Base-by-base conservation (phyloP, 2,888 invertebrate species). In the Agonopterix alstromeriana region DNA sequence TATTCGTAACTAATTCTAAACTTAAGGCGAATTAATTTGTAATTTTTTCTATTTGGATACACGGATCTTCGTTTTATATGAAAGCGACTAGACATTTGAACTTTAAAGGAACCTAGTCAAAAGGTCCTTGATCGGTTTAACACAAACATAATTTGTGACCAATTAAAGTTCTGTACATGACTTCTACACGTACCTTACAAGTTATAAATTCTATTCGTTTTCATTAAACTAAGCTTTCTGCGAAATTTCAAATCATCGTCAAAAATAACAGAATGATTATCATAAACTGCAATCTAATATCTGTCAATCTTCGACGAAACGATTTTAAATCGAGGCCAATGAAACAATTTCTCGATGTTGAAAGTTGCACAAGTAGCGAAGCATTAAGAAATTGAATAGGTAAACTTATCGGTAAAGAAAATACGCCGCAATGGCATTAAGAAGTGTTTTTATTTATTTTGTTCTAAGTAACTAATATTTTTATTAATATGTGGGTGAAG, bases 291-390 rank as follows among this genome's bases (percentile, higher is more conserved):
- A 27, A 27, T 27, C 27, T 35, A 38, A 38, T 47, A 3, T 38
- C 12, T 27, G 27, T 27, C 27, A 27, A 27, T 58, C 58, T 63
- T 65, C 58, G 54, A 67, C 61, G 35, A 70, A 70, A 80, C 68
- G 68, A 79, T 77, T 84, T 81, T 77, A 79, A 86, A 87, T 87
- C 86, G 86, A 87, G 87, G 86, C 87, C 86, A 86, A 79, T 70
- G 61, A 64, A 67, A 70, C 58, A 70, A 82, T 86, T 83, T 87
- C 85, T 86, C 80, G 56, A 66, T 83, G 84, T 78, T 77, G 58
- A 59, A 70, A 77, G 82, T 86, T 82, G 73, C 79, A 80, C 69
- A 68, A 72, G 77, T 76, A 73, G 82, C 82, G 78, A 70, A 73
- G 69, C 85, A 78, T 81, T 63, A 77, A 82, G 84, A 86, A 84